Base-by-base conservation (phyloP, 1,140 invertebrate species). In the Meloidogyne hapla region DNA sequence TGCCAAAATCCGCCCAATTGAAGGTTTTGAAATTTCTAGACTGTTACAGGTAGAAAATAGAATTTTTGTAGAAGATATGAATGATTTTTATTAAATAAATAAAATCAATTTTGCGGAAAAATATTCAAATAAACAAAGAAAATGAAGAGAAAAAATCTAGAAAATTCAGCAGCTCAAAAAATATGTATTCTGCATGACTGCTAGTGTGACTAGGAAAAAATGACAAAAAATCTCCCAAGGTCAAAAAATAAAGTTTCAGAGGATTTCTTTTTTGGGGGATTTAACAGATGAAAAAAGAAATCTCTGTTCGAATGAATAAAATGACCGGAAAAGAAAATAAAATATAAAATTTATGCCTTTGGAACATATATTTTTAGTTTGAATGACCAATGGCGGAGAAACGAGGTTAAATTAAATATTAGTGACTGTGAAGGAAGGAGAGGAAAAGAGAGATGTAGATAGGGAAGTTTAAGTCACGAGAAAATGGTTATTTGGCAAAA, bases 361-460 rank as follows among this genome's bases (percentile, higher is more conserved):
- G 15, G 13, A 48, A 18, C 12, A 13, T 13, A n/a, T n/a, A 48
- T 18, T 56, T n/a, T n/a, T 6, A 56, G 33, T 33, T 4, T 33
- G 33, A 56, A 56, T 56, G 48, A 56, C 48, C 48, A 56, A 56
- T 48, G 45, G 45, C 45, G 45, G 45, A 56, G 48, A 56, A 56
- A 56, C 5, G 12, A n/a, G n/a, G 48, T n/a, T 56, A 56, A 18
- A 48, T 2, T 15, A 42, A 42, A 42, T 8, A 42, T 42, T 48
- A 18, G 12, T n/a, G n/a, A 56, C 12, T 56, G n/a, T 56, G n/a
- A 15, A 56, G 1, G 18, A n/a, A 56, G 6, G 18, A n/a, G n/a
- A 56, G 8, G 6, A 56, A n/a, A n/a, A 21, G 8, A 56, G n/a
- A 9, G 8, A 56, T 6, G n/a, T 6, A 8, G n/a, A 56, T 18